These are phyloP conservation scores for Etheostoma spectabile DNA, from an alignment of 2,113 vertebrate species.

Conservation along the genomic window DNA sequence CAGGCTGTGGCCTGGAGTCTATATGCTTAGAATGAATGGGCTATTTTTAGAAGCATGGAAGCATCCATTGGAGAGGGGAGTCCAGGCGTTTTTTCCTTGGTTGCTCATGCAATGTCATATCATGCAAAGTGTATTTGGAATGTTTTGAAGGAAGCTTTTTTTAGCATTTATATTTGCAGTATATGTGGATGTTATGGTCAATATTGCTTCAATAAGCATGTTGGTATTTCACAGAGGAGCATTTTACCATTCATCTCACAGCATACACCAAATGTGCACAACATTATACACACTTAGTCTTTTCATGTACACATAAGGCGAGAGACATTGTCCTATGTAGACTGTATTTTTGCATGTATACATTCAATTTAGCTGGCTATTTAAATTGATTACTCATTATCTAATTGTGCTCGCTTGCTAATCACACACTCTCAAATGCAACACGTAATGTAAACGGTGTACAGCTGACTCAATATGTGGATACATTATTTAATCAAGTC, in stretches of 20 bases:
- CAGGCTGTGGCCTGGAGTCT: constrained; percentile 42
- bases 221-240: background rate
- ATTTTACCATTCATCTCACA: background rate
- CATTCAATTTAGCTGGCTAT: background rate
- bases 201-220: background rate
- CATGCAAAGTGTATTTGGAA: background rate
- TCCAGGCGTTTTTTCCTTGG: constrained; percentile 4
- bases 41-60: constrained; percentile 72
- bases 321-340: background rate
- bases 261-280: background rate
- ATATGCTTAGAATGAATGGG: constrained; percentile 66
- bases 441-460: background rate
- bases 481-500: background rate
- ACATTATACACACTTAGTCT: background rate
- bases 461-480: background rate
- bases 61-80: constrained; percentile 58
- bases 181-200: background rate
- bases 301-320: background rate
- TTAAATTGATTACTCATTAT: background rate
- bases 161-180: background rate
- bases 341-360: background rate
- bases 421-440: background rate
- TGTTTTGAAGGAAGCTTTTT: background rate
- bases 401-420: background rate
- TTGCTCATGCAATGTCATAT: background rate